These are phyloP conservation scores for Nycteola revayana DNA, from an alignment of 2,888 invertebrate genomes.

Conservation along the genomic window DNA sequence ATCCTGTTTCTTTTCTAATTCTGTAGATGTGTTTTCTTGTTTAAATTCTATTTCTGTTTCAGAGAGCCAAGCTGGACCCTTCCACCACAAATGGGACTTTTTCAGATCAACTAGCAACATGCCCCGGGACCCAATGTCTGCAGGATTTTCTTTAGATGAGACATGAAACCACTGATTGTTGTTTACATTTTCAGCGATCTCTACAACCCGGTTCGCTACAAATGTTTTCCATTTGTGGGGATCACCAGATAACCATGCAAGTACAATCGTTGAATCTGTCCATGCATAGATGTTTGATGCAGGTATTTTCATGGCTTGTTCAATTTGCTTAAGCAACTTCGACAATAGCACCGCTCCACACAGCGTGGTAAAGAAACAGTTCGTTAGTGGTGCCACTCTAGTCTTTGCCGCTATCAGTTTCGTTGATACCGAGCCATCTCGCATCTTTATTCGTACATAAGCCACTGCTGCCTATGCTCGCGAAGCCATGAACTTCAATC, in stretches of 20 bases:
- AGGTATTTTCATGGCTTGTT: slow-evolving; percentile 5
- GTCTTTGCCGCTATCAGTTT: slow-evolving; percentile 3
- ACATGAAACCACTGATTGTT: slow-evolving; percentile 13
- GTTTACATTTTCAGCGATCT: slow-evolving; percentile 3
- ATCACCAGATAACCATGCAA: slow-evolving; percentile 30
- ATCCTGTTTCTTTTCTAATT: slow-evolving; percentile 8
- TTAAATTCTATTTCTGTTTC: slow-evolving; percentile 4
- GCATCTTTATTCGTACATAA: neutral
- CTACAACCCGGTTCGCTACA: slow-evolving; percentile 25
- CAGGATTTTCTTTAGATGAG: slow-evolving; percentile 22
- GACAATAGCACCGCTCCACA: slow-evolving; percentile 2
- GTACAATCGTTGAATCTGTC: slow-evolving; percentile 32
- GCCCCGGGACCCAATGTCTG: slow-evolving; percentile 27
- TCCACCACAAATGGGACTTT: slow-evolving; percentile 23
- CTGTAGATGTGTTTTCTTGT: slow-evolving; percentile 1
- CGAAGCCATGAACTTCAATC: slow-evolving; percentile 4
- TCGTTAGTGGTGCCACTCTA: slow-evolving; percentile 4
- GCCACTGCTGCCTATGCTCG: slow-evolving; percentile 5
- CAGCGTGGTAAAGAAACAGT: no score
- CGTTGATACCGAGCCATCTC: neutral
- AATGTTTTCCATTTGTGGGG: slow-evolving; percentile 28
- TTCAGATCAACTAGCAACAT: slow-evolving; percentile 11
- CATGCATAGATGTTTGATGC: slow-evolving; percentile 22
- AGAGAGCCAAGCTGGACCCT: slow-evolving; percentile 21
- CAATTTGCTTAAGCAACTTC: slow-evolving; percentile 1